Evolutionary conservation across 2,888 invertebrate species (phyloP).

Genomic region (Prenolepis imparis): DNA sequence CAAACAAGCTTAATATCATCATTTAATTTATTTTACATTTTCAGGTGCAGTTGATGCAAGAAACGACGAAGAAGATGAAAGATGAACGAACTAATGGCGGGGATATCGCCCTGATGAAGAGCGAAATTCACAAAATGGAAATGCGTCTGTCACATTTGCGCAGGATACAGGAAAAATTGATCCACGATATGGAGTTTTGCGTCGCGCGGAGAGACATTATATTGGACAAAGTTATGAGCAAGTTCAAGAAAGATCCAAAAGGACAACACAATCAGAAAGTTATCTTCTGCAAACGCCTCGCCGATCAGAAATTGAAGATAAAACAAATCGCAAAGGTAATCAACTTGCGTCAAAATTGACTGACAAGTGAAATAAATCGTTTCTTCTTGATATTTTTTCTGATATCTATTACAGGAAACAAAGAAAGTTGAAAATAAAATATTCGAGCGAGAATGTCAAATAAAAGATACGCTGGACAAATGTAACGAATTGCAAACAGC

Average conservation of each 20-base stretch:
- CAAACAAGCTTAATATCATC: not conserved
- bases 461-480: conserved; percentile 78
- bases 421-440: conserved; percentile 82
- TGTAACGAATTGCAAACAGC: conserved; percentile 80
- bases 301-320: conserved; percentile 88
- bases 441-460: conserved; percentile 73
- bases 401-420: conserved; percentile 76
- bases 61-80: conserved; percentile 90
- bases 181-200: conserved; percentile 90
- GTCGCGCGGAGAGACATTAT: conserved; percentile 90
- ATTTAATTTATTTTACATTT: conserved; percentile 19
- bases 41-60: conserved; percentile 89
- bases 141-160: conserved; percentile 88
- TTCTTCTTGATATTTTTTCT: not conserved
- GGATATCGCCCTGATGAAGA: conserved; percentile 92
- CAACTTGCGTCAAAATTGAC: not conserved
- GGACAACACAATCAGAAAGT: conserved; percentile 87
- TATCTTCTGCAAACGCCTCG: conserved; percentile 88
- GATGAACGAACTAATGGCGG: conserved; percentile 90
- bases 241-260: conserved; percentile 87
- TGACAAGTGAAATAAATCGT: not conserved
- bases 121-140: conserved; percentile 94
- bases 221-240: conserved; percentile 88
- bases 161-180: conserved; percentile 88
- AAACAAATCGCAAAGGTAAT: conserved; percentile 87